A percentile compares a stretch with the other conserved stretches of the same genome.
phyloP scores from a whole-genome alignment of 2,797 vertebrate genomes.

The Echeneis naucrates region DNA sequence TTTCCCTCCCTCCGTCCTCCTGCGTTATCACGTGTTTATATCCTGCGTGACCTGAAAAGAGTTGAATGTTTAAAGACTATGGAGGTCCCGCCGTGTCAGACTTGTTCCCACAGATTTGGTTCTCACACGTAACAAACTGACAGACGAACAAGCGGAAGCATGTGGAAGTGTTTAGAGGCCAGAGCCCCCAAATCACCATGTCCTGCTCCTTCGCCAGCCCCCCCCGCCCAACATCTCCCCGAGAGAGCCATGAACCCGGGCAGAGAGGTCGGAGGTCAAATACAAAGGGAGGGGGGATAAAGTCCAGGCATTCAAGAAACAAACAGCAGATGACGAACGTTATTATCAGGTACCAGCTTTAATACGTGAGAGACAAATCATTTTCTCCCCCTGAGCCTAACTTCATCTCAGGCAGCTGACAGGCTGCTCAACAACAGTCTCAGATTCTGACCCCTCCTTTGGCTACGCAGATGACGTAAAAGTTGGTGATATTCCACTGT shows the following conservation, averaged over 20 bases:
- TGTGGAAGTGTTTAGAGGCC: conserved; percentile 71
- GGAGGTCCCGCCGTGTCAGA: too few species aligned
- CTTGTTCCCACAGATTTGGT: conserved; percentile 27
- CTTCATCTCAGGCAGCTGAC: too few species aligned
- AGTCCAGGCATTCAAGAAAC: conserved; percentile 60
- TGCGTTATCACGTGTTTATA: neutral
- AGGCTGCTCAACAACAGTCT: too few species aligned
- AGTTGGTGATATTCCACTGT: too few species aligned
- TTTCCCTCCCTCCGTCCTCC: too few species aligned
- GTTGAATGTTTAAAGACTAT: neutral
- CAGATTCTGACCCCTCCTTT: too few species aligned
- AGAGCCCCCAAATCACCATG: conserved; percentile 56
- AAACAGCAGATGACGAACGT: neutral
- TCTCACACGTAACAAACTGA: conserved; percentile 27
- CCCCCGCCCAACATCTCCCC: conserved; percentile 55
- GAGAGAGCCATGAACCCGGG: conserved; percentile 66
- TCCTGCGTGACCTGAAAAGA: neutral
- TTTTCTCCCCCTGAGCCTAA: neutral
- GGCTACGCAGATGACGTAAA: too few species aligned
- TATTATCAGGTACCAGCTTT: too few species aligned
- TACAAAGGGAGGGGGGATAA: conserved; percentile 53
- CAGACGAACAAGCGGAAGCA: conserved; percentile 44
- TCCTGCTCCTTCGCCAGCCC: too few species aligned
- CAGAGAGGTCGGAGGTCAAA: conserved; percentile 72
- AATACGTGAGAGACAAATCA: neutral